Conservation (phyloP, 2,888 invertebrate genomes). For the Cephus nigrinus region DNA sequence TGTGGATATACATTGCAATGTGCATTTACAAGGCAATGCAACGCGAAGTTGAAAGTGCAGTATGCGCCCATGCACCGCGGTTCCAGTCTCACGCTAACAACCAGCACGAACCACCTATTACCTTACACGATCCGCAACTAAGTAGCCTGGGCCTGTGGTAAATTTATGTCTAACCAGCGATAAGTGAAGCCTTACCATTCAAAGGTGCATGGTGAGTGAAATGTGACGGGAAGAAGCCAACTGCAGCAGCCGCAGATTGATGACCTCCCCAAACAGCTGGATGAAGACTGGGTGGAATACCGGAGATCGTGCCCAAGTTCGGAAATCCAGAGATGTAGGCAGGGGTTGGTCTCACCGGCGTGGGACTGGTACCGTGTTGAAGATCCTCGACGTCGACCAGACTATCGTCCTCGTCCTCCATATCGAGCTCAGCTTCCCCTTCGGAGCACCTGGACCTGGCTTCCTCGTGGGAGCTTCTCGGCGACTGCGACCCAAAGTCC, state of each 20-base stretch:
- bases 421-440: slow-evolving; percentile 75
- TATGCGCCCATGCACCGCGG: not conserved
- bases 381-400: slow-evolving; percentile 85
- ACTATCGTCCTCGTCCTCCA: slow-evolving; percentile 74
- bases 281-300: slow-evolving; percentile 49
- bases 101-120: not conserved
- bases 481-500: slow-evolving; percentile 50
- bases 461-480: slow-evolving; percentile 52
- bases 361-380: slow-evolving; percentile 43
- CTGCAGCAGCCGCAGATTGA: slow-evolving; percentile 40
- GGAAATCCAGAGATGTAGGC: slow-evolving; percentile 59
- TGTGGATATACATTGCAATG: not conserved
- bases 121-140: not conserved
- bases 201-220: slow-evolving; percentile 59
- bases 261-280: slow-evolving; percentile 59
- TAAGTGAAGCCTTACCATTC: slow-evolving; percentile 44
- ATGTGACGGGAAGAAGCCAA: slow-evolving; percentile 57
- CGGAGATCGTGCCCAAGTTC: slow-evolving; percentile 47
- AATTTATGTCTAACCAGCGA: not conserved
- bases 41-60: not conserved
- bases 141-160: not conserved
- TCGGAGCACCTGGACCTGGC: slow-evolving; percentile 53
- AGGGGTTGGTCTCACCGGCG: slow-evolving; percentile 59
- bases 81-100: not conserved
- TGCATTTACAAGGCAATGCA: not conserved